Percentiles rank a stretch among this genome's conserved stretches.
These are phyloP conservation scores for Hesperia comma DNA, from an alignment of 2,888 invertebrate species.

Conservation along the genomic window DNA sequence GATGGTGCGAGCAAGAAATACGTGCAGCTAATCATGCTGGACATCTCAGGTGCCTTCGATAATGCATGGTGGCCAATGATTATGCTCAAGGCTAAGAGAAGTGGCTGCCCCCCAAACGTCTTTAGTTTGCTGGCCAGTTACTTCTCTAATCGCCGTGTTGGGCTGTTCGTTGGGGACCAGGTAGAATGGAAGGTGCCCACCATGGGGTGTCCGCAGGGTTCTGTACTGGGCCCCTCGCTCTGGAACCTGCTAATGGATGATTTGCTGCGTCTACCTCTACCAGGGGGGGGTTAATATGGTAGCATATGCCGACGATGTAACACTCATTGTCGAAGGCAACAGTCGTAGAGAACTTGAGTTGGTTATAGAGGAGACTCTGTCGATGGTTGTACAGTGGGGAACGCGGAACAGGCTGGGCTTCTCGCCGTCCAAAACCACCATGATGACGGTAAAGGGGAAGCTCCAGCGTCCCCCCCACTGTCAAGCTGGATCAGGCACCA, in stretches of 20 bases:
- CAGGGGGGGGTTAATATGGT: conserved; percentile 38
- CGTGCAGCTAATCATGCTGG: conserved; percentile 44
- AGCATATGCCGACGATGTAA: conserved; percentile 48
- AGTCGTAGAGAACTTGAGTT: no score
- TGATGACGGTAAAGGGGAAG: conserved; percentile 40
- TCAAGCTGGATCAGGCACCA: conserved; percentile 35
- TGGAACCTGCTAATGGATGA: conserved; percentile 33
- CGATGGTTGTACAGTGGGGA: no score
- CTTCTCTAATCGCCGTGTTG: no score
- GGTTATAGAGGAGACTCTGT: no score
- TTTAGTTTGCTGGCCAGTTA: no score
- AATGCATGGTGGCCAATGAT: conserved; percentile 50
- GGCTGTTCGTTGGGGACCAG: no score
- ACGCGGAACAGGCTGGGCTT: no score
- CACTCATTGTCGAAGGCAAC: conserved; percentile 40
- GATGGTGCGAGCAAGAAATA: conserved; percentile 31
- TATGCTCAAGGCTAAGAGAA: no score
- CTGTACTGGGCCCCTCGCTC: conserved; percentile 35
- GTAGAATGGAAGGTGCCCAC: conserved; percentile 38
- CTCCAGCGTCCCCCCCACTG: conserved; percentile 24
- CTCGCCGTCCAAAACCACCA: no score
- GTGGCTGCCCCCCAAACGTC: no score
- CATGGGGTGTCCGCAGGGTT: conserved; percentile 41
- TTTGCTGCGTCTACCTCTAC: no score
- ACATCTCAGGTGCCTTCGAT: conserved; percentile 53